A percentile compares a stretch with the other conserved stretches of the same genome.
Conservation (phyloP, 2,113 vertebrate species). For the Antidorcas marsupialis region DNA sequence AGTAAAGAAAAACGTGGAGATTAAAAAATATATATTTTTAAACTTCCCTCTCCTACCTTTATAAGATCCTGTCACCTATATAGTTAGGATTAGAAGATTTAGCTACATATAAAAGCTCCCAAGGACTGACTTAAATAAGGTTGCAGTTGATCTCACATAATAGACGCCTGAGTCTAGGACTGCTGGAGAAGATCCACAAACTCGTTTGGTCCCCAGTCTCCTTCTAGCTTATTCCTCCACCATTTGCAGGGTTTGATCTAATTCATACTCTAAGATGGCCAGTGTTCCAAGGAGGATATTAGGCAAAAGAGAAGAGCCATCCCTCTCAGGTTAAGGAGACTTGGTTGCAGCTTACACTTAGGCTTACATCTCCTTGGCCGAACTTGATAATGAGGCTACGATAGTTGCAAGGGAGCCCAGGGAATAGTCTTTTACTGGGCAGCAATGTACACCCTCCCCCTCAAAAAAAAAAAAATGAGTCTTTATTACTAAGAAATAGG, state of each 20-base stretch:
- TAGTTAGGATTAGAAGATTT: neutral
- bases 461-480: neutral
- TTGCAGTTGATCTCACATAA: neutral
- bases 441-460: neutral
- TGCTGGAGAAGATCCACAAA: neutral
- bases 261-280: neutral
- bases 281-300: neutral
- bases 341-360: neutral
- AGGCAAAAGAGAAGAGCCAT: neutral
- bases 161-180: neutral
- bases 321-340: neutral
- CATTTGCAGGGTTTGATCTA: neutral
- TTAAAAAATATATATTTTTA: neutral
- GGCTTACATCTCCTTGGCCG: neutral
- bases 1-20: neutral
- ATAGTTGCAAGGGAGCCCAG: neutral
- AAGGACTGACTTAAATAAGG: neutral
- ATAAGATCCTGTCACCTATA: neutral
- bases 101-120: neutral
- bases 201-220: neutral
- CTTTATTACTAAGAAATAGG: neutral
- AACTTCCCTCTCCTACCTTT: neutral
- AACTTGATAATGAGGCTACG: neutral
- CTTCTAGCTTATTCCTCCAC: neutral
- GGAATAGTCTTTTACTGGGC: neutral